phyloP scores from a whole-genome alignment of 2,113 vertebrate genomes.

The Bambusicola thoracicus region DNA sequence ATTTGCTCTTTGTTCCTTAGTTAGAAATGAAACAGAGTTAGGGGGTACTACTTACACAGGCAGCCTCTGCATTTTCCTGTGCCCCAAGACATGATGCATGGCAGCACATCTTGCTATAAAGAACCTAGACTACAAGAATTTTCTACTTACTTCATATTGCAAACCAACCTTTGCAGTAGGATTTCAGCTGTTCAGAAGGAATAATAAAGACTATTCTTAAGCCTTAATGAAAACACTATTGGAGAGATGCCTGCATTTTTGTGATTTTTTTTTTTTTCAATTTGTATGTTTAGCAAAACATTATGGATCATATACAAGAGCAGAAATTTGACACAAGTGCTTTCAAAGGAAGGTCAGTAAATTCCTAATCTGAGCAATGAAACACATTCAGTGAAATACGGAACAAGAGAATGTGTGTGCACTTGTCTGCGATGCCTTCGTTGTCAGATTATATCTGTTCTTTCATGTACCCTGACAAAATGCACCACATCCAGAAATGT shows the following conservation, averaged over 20 bases:
- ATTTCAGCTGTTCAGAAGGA: neutral
- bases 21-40: neutral
- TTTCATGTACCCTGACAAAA: neutral
- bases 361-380: neutral
- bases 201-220: neutral
- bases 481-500: neutral
- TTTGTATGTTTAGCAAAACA: neutral
- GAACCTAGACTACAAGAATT: neutral
- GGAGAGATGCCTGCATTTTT: neutral
- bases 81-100: neutral
- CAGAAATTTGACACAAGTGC: neutral
- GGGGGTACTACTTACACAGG: neutral
- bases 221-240: neutral
- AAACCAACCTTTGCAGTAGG: neutral
- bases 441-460: neutral
- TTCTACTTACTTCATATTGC: neutral
- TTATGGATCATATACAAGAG: accelerated
- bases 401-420: neutral
- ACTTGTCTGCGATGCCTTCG: neutral
- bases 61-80: neutral
- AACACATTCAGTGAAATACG: neutral
- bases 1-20: neutral
- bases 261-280: neutral
- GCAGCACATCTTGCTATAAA: neutral
- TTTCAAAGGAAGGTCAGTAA: neutral